These are phyloP conservation scores for Panorpa germanica DNA, from an alignment of 2,888 invertebrate genomes.

Conservation along the genomic window DNA sequence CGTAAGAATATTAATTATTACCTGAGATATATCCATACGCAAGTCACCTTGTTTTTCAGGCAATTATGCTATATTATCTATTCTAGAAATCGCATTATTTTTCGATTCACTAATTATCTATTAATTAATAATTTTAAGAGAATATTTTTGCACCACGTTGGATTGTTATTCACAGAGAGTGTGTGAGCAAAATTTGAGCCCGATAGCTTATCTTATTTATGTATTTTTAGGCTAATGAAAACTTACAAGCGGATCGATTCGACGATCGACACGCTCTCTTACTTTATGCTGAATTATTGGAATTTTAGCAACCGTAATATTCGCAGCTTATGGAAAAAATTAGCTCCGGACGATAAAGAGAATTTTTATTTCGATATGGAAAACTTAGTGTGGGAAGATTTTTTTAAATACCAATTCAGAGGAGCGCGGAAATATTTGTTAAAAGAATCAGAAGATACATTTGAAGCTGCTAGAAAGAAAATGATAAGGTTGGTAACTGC, in stretches of 20 bases:
- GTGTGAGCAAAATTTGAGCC: too few species aligned
- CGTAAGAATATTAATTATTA: too few species aligned
- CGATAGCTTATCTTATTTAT: too few species aligned
- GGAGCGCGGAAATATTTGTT: background rate
- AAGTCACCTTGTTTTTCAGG: too few species aligned
- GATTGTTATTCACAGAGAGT: too few species aligned
- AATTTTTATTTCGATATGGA: background rate
- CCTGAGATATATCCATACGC: too few species aligned
- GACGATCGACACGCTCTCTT: background rate
- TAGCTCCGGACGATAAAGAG: background rate
- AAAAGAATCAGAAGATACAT: background rate
- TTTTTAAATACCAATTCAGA: background rate
- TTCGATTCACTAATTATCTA: too few species aligned
- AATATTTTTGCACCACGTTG: too few species aligned
- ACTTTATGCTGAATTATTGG: background rate
- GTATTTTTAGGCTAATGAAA: background rate
- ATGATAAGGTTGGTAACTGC: background rate
- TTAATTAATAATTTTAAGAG: too few species aligned
- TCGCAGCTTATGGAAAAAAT: background rate
- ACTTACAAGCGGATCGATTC: background rate
- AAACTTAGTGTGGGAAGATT: background rate
- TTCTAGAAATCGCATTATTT: too few species aligned
- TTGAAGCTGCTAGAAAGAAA: background rate
- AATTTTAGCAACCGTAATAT: background rate
- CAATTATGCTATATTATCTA: too few species aligned